These are phyloP conservation scores for Scaptomyza polygonia DNA, from an alignment of 2,888 invertebrate species.

Conservation along the genomic window DNA sequence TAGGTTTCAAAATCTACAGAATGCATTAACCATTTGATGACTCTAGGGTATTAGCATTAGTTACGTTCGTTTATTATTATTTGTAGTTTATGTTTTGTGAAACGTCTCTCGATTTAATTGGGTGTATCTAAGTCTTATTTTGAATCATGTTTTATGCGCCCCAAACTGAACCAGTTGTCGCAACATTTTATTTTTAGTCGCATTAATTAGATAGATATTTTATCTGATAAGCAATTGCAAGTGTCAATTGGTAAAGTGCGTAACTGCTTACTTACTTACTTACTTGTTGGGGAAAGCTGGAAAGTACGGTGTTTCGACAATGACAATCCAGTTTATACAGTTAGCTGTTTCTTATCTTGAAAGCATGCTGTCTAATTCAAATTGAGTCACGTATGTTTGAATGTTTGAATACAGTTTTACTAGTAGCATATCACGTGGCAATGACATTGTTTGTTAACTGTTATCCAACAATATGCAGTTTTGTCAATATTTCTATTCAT, in stretches of 20 bases:
- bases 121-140: slow-evolving; percentile 46
- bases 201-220: slow-evolving; percentile 36
- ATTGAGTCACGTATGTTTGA: slow-evolving; percentile 29
- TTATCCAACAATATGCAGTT: slow-evolving; percentile 52
- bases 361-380: slow-evolving; percentile 25
- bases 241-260: slow-evolving; percentile 16
- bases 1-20: too few species aligned
- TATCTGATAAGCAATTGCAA: slow-evolving; percentile 14
- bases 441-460: slow-evolving; percentile 57
- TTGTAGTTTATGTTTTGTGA: slow-evolving; percentile 16
- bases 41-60: slow-evolving; percentile 42
- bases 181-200: slow-evolving; percentile 11
- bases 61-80: slow-evolving; percentile 39
- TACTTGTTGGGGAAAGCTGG: slow-evolving; percentile 37
- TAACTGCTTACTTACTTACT: slow-evolving; percentile 1
- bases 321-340: slow-evolving; percentile 21
- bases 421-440: slow-evolving; percentile 22
- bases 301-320: slow-evolving; percentile 1
- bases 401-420: not conserved
- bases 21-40: not conserved
- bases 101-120: slow-evolving; percentile 35
- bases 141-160: slow-evolving; percentile 31
- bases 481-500: slow-evolving; percentile 1
- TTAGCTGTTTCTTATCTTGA: slow-evolving; percentile 23
- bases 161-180: slow-evolving; percentile 39